Base-by-base conservation (phyloP, 2,113 vertebrate genomes). In the Atlantisia rogersi region DNA sequence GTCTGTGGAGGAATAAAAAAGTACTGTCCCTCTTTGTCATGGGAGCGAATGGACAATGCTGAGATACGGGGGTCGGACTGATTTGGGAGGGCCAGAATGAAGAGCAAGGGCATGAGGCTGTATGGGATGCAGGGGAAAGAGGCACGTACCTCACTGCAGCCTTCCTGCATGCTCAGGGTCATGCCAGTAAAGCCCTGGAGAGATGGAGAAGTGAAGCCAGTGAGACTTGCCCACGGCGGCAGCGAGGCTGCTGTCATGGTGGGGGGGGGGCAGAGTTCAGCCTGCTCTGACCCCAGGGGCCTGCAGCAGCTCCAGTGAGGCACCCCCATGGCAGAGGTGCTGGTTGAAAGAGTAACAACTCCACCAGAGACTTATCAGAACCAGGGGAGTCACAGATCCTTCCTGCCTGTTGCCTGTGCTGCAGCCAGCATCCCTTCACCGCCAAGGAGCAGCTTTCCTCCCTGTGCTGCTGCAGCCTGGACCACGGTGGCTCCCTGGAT, bases 161-260 rank as follows among this genome's bases (percentile, higher is more conserved):
- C 37, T 29, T 39, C 35, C 62, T 65, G 32, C 46, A 14, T 5
- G 14, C 44, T 14, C 55, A 18, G 44, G 37, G 37, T 35, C 26
- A 15, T 3, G 5, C 55, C 3, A 2, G 42, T 62, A 68, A 25
- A 2, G 8, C 17, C 31, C 2, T 35, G 46, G 39, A 8, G 48
- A 46, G 50, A 20, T 11, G 39, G 56, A 28, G 11, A 17, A 55
- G 21, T 5, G n/a, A 44, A 14, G 22, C n/a, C 44, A 37, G 35
- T 1, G 11, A n/a, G 53, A 25, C 53, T 18, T 58, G 59, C 25
- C 21, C 6, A 6, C 16, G 44, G 44, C 17, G 32, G 55, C 59
- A 20, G 39, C 0, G 10, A 24, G 21, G 18, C n/a, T 32, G 8
- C 24, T 1, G 1, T 4, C 0, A 1, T 4, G 40, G 35, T 48